Conservation (phyloP, 2,113 vertebrate species). For the Eptesicus fuscus region DNA sequence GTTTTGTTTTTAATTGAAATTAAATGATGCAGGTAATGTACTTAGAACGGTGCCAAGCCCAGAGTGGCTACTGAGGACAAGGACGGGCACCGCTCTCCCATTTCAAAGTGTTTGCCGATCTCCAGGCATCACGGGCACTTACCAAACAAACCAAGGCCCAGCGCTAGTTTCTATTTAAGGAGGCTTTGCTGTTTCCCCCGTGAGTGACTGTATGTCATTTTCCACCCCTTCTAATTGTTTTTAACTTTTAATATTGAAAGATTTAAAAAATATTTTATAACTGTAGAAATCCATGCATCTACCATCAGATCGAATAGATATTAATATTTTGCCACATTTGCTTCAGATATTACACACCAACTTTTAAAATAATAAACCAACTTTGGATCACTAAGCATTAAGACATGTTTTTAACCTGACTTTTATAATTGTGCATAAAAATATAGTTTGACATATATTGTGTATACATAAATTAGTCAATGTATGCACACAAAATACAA, state of each 20-base stretch:
- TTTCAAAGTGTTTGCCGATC: not conserved
- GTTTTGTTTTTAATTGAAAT: not conserved
- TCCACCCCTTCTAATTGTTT: not conserved
- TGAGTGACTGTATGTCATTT: not conserved
- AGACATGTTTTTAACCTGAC: not conserved
- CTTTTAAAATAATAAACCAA: slow-evolving; percentile 36
- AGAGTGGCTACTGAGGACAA: not conserved
- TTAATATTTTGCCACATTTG: not conserved
- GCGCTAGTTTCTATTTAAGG: not conserved
- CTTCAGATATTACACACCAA: not conserved
- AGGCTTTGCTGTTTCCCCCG: not conserved
- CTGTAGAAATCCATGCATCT: not conserved
- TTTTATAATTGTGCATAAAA: not conserved
- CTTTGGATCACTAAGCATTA: not conserved
- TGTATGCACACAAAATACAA: not conserved
- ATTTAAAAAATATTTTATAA: slow-evolving; percentile 7
- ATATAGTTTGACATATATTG: not conserved
- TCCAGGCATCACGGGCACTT: not conserved
- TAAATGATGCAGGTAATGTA: not conserved
- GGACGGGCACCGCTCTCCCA: accelerated
- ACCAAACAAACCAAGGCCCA: not conserved
- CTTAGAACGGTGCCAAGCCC: not conserved
- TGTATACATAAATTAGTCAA: not conserved
- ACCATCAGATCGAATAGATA: not conserved
- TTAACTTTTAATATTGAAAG: slow-evolving; percentile 9